These are phyloP conservation scores for Chrysemys picta DNA, from an alignment of 2,113 vertebrate genomes.

Conservation along the genomic window DNA sequence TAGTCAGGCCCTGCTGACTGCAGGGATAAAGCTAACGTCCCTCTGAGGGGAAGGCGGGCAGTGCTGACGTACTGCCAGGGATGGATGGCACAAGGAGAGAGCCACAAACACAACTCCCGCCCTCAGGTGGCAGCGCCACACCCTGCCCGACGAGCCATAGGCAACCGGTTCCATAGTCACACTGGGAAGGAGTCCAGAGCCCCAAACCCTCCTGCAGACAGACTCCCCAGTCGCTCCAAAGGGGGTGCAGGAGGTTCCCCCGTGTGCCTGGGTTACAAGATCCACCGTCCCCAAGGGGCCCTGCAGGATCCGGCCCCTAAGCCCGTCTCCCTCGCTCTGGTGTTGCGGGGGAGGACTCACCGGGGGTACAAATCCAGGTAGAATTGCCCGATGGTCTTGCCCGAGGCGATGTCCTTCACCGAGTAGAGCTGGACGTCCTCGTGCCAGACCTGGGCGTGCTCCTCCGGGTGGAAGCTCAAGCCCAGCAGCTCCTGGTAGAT, in stretches of 20 bases:
- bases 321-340: rapidly evolving
- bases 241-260: not conserved
- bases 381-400: slow-evolving; percentile 89
- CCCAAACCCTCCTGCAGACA: not conserved
- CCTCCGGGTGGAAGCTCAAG: slow-evolving; percentile 87
- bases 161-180: not conserved
- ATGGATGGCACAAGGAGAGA: no score
- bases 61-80: no score
- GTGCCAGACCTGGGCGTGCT: slow-evolving; percentile 87
- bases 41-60: not conserved
- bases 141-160: not conserved
- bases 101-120: no score
- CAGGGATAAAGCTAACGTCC: not conserved
- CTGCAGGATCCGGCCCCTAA: not conserved
- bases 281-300: not conserved
- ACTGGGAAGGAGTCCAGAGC: not conserved
- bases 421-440: slow-evolving; percentile 91
- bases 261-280: not conserved
- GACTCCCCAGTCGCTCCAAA: not conserved
- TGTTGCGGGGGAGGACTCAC: slow-evolving; percentile 67
- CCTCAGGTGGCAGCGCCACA: not conserved
- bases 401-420: slow-evolving; percentile 82
- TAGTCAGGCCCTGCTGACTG: not conserved
- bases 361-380: slow-evolving; percentile 96
- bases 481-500: slow-evolving; percentile 97